These are phyloP conservation scores for Cacoxenus indagator DNA, from an alignment of 2,888 invertebrate species.

Conservation along the genomic window DNA sequence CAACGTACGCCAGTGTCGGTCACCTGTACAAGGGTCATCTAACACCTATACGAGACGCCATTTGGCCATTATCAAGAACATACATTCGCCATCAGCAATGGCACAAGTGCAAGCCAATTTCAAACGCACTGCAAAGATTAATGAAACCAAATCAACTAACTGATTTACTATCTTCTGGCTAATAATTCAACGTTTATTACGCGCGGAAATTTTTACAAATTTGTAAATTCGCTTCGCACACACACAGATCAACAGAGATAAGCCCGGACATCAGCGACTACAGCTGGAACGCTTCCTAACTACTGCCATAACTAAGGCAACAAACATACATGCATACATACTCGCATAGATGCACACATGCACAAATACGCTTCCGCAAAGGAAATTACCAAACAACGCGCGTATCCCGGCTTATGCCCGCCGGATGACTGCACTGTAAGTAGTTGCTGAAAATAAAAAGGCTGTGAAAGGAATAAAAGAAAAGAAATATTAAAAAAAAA, in stretches of 20 bases:
- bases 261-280: slow-evolving; percentile 7
- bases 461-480: neutral
- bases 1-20: neutral
- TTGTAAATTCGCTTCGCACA: slow-evolving; percentile 31
- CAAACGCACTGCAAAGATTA: slow-evolving; percentile 17
- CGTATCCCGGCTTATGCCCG: slow-evolving; percentile 56
- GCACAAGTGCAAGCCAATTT: neutral
- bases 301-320: slow-evolving; percentile 7
- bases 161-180: slow-evolving; percentile 19
- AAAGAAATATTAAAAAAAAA: neutral
- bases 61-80: neutral
- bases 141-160: slow-evolving; percentile 18
- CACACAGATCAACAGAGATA: neutral
- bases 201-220: slow-evolving; percentile 43
- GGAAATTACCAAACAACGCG: slow-evolving; percentile 60
- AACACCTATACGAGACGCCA: neutral
- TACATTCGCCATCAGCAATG: neutral
- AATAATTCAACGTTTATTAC: slow-evolving; percentile 34
- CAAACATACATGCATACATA: neutral
- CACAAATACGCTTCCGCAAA: slow-evolving; percentile 54
- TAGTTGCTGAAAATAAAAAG: neutral
- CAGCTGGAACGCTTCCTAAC: neutral
- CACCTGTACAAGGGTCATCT: neutral
- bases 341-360: slow-evolving; percentile 20
- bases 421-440: slow-evolving; percentile 34